phyloP scores from a whole-genome alignment of 2,888 invertebrate species.

The Argyresthia albistria region DNA sequence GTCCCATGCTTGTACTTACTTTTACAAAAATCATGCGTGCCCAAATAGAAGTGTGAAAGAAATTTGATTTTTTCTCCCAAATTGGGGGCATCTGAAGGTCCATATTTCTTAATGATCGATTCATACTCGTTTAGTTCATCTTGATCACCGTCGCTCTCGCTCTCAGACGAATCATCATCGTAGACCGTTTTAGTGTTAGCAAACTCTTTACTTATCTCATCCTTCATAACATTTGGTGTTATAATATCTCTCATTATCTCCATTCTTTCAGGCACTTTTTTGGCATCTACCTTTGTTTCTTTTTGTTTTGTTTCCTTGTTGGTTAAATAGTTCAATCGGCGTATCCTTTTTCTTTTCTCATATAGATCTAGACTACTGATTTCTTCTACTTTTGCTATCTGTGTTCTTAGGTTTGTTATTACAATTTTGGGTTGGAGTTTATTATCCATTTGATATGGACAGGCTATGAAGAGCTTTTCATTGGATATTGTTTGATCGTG shows the following conservation, averaged over 20 bases:
- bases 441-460: constrained; percentile 51
- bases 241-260: constrained; percentile 36
- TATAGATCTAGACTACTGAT: constrained; percentile 66
- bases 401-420: constrained; percentile 44
- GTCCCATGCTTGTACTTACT: constrained; percentile 42
- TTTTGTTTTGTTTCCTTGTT: constrained; percentile 26
- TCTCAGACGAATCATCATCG: constrained; percentile 51
- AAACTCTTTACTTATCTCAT: constrained; percentile 53
- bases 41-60: constrained; percentile 74
- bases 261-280: constrained; percentile 23
- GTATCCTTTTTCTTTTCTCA: constrained; percentile 61
- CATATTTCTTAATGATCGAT: constrained; percentile 64
- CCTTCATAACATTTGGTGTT: constrained; percentile 49
- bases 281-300: constrained; percentile 24
- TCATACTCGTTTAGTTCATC: constrained; percentile 59
- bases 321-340: constrained; percentile 48
- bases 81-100: constrained; percentile 2
- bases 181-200: constrained; percentile 30
- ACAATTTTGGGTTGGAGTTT: constrained; percentile 52
- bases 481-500: constrained; percentile 32
- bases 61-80: constrained; percentile 68
- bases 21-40: constrained; percentile 72
- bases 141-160: constrained; percentile 63
- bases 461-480: constrained; percentile 48
- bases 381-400: constrained; percentile 38